Percentiles rank a stretch among this genome's conserved stretches.
Evolutionary conservation across 2,888 invertebrate genomes (phyloP).

Genomic region (Ypsolopha scabrella): DNA sequence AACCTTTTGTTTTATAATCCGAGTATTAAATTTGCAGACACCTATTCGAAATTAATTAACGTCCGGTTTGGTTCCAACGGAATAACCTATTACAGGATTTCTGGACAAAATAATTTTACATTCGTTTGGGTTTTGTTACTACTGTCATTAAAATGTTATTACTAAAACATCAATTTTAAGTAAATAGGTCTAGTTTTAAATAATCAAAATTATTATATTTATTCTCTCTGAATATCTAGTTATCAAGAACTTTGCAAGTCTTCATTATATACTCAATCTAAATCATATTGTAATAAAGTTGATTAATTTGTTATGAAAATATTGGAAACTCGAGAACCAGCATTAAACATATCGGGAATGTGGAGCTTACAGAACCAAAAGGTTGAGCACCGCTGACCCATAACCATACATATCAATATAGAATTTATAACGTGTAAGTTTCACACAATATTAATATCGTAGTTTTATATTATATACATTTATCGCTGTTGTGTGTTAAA

Average conservation of each 20-base stretch:
- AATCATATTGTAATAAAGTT: background rate
- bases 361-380: slow-evolving; percentile 16
- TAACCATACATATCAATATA: slow-evolving; percentile 49
- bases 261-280: background rate
- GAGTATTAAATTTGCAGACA: no score
- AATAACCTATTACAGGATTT: no score
- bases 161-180: no score
- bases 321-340: slow-evolving; percentile 25
- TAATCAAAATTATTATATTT: no score
- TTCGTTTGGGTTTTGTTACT: no score
- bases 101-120: no score
- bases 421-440: slow-evolving; percentile 21
- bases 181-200: no score
- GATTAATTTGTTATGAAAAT: background rate
- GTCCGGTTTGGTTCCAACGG: no score
- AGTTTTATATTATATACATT: slow-evolving; percentile 12
- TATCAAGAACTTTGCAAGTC: background rate
- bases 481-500: slow-evolving; percentile 25
- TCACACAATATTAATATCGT: slow-evolving; percentile 22
- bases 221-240: no score
- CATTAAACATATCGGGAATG: slow-evolving; percentile 42
- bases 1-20: no score
- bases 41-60: no score
- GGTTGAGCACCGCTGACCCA: slow-evolving; percentile 24
- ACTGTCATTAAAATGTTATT: no score